Conservation (phyloP, 2,797 vertebrate species). For the Cryptoblepharus egeriae region DNA sequence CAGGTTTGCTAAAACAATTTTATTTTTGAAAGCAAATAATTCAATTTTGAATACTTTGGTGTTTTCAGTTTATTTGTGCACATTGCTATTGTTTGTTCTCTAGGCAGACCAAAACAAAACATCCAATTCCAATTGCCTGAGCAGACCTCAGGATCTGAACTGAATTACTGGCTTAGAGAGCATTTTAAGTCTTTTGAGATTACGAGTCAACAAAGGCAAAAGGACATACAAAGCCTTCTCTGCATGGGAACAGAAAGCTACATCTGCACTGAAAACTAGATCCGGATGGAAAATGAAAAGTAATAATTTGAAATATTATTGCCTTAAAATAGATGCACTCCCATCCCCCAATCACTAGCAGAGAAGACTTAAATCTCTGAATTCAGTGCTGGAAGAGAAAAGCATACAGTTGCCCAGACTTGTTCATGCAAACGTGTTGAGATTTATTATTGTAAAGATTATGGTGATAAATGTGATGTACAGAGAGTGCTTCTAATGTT, state of each 20-base stretch:
- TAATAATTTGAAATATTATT: not conserved
- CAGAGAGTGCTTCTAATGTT: too few species aligned
- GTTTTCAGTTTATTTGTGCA: conserved; percentile 14
- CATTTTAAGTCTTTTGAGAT: conserved; percentile 17
- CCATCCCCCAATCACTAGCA: not conserved
- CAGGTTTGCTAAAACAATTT: not conserved
- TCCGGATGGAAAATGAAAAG: not conserved
- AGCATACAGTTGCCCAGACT: too few species aligned
- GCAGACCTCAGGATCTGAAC: not conserved
- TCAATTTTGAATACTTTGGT: not conserved
- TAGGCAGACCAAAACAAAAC: not conserved
- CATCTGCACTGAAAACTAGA: not conserved
- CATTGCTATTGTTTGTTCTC: not conserved
- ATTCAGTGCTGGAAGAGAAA: too few species aligned
- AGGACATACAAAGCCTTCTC: not conserved
- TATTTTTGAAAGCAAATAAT: not conserved
- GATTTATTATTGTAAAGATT: too few species aligned
- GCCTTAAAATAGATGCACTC: not conserved
- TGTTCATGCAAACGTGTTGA: too few species aligned
- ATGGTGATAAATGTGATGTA: too few species aligned
- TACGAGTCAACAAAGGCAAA: conserved; percentile 16
- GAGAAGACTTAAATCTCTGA: not conserved
- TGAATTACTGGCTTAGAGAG: not conserved
- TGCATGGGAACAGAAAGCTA: not conserved
- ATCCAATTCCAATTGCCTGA: not conserved